Percentiles rank a stretch among this genome's conserved stretches.
These are phyloP conservation scores for Pangasianodon hypophthalmus DNA, from an alignment of 2,113 vertebrate genomes.

Conservation along the genomic window DNA sequence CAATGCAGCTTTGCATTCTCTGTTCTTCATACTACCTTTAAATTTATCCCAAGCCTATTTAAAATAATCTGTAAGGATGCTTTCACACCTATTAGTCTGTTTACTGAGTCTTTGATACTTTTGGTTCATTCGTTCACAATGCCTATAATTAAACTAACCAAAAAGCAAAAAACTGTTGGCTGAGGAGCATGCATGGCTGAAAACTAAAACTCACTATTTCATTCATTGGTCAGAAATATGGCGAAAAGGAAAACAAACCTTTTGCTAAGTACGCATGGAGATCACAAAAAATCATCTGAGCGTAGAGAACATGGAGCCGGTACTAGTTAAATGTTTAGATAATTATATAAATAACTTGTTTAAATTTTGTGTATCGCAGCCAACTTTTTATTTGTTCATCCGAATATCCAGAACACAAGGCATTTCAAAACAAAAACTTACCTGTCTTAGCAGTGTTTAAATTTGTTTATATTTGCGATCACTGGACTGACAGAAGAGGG, in stretches of 20 bases:
- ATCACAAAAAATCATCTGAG: background rate
- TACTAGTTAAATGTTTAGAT: background rate
- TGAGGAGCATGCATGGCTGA: background rate
- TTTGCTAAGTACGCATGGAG: background rate
- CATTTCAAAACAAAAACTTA: background rate
- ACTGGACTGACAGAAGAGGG: background rate
- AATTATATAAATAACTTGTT: background rate
- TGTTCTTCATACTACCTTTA: background rate
- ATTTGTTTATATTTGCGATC: background rate
- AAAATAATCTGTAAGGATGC: background rate
- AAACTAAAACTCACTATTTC: background rate
- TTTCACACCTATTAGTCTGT: background rate
- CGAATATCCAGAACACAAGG: background rate
- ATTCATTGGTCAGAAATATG: background rate
- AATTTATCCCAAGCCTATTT: background rate
- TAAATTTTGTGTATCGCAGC: background rate
- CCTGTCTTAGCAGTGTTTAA: too few relatives aligned
- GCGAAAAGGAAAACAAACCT: background rate
- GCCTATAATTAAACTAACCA: background rate
- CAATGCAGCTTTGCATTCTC: background rate
- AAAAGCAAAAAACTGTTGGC: background rate
- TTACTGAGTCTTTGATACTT: background rate
- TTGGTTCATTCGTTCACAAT: background rate
- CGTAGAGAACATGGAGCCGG: background rate
- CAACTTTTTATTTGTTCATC: background rate